Evolutionary conservation across 2,797 vertebrate genomes (phyloP).

Genomic region (Sebastes cheni): DNA sequence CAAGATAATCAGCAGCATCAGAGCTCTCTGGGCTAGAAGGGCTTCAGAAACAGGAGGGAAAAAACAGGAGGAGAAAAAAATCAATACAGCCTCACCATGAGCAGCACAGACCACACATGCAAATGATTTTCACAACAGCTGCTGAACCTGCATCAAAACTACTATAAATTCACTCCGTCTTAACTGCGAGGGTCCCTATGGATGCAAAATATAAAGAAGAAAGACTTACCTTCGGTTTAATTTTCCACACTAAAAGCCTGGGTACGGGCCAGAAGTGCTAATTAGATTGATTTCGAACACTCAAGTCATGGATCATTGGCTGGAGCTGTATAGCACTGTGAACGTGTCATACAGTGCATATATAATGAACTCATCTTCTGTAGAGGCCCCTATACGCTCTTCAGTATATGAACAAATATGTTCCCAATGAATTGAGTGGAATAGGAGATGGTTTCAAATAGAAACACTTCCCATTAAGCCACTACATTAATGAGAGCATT

Average conservation of each 20-base stretch:
- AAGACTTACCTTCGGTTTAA: constrained; percentile 9
- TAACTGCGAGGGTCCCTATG: neutral
- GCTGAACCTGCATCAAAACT: constrained; percentile 9
- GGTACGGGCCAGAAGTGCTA: constrained; percentile 25
- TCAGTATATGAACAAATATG: neutral
- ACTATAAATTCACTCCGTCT: constrained; percentile 2
- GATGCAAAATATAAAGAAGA: neutral
- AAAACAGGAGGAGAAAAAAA: constrained; percentile 2
- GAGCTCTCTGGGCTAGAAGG: constrained; percentile 19
- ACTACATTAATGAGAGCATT: neutral
- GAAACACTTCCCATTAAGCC: neutral
- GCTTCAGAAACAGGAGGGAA: constrained; percentile 17
- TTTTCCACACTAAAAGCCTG: constrained; percentile 16
- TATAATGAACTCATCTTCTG: neutral
- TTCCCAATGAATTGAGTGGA: neutral
- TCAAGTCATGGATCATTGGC: constrained; percentile 27
- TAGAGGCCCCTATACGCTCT: neutral
- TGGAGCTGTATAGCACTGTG: neutral
- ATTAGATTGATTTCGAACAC: constrained; percentile 53
- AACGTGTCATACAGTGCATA: constrained; percentile 4
- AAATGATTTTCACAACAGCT: constrained; percentile 32
- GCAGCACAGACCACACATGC: constrained; percentile 36
- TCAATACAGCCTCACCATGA: constrained; percentile 42
- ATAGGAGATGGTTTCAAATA: neutral
- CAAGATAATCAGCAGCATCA: constrained; percentile 53